Evolutionary conservation across 2,888 invertebrate genomes (phyloP).

Genomic region (Cryptus viduatorius): DNA sequence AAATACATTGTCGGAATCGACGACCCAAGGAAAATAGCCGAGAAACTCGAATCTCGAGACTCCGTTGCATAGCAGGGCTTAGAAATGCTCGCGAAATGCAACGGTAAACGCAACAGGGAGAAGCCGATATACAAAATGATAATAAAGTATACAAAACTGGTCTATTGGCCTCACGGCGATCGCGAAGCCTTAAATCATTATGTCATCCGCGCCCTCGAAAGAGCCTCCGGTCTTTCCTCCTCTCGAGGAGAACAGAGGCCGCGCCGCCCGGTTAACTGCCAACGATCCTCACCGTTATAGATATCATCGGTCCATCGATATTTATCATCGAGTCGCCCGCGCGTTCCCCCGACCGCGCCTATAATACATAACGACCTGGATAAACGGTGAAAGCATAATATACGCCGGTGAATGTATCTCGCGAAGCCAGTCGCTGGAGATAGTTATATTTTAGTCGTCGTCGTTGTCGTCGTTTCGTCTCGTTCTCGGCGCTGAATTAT

Average conservation of each 20-base stretch:
- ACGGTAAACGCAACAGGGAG: background rate
- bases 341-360: conserved; percentile 60
- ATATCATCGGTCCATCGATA: conserved; percentile 65
- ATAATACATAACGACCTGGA: conserved; percentile 63
- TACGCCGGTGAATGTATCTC: conserved; percentile 62
- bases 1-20: too few relatives aligned
- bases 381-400: conserved; percentile 69
- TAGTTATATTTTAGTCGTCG: conserved; percentile 32
- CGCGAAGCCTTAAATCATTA: conserved; percentile 46
- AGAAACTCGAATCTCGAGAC: too few relatives aligned
- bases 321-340: conserved; percentile 64
- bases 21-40: too few relatives aligned
- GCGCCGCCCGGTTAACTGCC: background rate
- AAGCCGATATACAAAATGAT: background rate
- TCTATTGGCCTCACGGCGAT: conserved; percentile 26
- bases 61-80: too few relatives aligned
- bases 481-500: too few relatives aligned
- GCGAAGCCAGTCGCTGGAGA: conserved; percentile 20
- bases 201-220: conserved; percentile 53
- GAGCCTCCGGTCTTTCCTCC: conserved; percentile 58
- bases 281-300: conserved; percentile 58
- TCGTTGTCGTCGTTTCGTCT: background rate
- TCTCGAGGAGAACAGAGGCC: conserved; percentile 1
- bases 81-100: background rate
- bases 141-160: background rate